These are phyloP conservation scores for Doryteuthis pealeii DNA, from an alignment of 1,140 invertebrate species.

Conservation along the genomic window DNA sequence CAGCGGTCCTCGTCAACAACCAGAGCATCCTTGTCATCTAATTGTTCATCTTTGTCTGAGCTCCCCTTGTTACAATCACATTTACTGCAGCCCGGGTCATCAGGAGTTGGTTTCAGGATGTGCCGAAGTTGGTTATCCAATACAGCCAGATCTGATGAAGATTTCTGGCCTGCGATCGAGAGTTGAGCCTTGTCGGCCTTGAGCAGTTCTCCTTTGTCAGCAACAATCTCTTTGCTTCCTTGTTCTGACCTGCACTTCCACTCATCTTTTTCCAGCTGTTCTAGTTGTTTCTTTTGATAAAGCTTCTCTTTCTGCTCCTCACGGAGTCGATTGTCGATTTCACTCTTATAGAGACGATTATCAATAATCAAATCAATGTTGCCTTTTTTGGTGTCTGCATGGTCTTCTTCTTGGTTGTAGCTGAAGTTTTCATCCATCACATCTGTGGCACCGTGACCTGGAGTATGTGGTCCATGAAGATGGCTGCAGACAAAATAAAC, in stretches of 20 bases:
- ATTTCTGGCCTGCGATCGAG: constrained; percentile 20
- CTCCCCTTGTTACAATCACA: neutral
- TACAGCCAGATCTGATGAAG: constrained; percentile 31
- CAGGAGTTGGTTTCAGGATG: constrained; percentile 32
- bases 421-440: constrained; percentile 55
- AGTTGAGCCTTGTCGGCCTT: constrained; percentile 11
- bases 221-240: constrained; percentile 24
- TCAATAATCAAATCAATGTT: constrained; percentile 43
- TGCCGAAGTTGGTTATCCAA: constrained; percentile 38
- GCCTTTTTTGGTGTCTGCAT: constrained; percentile 20
- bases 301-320: constrained; percentile 44
- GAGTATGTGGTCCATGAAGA: constrained; percentile 40
- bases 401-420: constrained; percentile 42
- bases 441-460: constrained; percentile 50
- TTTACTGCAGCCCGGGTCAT: constrained; percentile 4
- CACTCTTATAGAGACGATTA: constrained; percentile 32
- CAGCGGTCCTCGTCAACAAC: constrained; percentile 14
- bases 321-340: constrained; percentile 47
- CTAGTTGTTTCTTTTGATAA: constrained; percentile 19
- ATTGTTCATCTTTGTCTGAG: constrained; percentile 19
- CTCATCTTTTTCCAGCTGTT: constrained; percentile 19
- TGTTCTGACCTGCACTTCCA: constrained; percentile 11
- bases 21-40: constrained; percentile 20
- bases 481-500: constrained; percentile 29
- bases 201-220: constrained; percentile 15